Conservation (phyloP, 2,888 invertebrate genomes). For the Euphydryas editha region DNA sequence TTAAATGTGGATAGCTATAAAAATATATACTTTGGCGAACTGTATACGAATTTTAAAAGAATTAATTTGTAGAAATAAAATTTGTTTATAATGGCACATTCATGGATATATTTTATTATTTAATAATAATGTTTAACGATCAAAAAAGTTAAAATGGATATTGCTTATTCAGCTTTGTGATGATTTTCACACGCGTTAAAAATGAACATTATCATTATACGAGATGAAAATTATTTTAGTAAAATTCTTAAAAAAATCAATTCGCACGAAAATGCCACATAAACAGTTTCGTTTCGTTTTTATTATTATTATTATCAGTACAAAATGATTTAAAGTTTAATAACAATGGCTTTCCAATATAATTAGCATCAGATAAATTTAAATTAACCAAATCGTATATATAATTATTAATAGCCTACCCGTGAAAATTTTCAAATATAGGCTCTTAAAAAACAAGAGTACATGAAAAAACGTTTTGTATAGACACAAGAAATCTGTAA, state of each 20-base stretch:
- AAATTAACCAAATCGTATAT: conserved; percentile 54
- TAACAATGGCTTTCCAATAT: conserved; percentile 62
- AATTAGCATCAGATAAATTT: conserved; percentile 47
- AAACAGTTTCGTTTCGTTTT: conserved; percentile 60
- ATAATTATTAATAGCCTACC: conserved; percentile 57
- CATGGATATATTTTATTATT: conserved; percentile 43
- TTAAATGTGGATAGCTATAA: conserved; percentile 73
- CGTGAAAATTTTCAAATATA: conserved; percentile 76
- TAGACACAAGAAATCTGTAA: conserved; percentile 84
- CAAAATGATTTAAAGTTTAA: conserved; percentile 71
- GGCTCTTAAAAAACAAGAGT: conserved; percentile 85
- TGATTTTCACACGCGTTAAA: conserved; percentile 35
- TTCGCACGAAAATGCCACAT: conserved; percentile 69
- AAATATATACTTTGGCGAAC: conserved; percentile 78
- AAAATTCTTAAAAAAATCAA: conserved; percentile 26
- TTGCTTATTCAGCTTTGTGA: conserved; percentile 40
- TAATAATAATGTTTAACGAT: conserved; percentile 30
- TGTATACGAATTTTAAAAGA: conserved; percentile 68
- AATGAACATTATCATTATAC: conserved; percentile 24
- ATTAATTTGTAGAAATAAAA: conserved; percentile 58
- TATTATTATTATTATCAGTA: conserved; percentile 68
- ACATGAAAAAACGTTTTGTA: conserved; percentile 83
- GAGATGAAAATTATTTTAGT: conserved; percentile 28
- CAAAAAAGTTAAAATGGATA: conserved; percentile 27
- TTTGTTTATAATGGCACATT: conserved; percentile 65